Conservation (phyloP, 1,140 invertebrate genomes). For the Glossosoma conforme region DNA sequence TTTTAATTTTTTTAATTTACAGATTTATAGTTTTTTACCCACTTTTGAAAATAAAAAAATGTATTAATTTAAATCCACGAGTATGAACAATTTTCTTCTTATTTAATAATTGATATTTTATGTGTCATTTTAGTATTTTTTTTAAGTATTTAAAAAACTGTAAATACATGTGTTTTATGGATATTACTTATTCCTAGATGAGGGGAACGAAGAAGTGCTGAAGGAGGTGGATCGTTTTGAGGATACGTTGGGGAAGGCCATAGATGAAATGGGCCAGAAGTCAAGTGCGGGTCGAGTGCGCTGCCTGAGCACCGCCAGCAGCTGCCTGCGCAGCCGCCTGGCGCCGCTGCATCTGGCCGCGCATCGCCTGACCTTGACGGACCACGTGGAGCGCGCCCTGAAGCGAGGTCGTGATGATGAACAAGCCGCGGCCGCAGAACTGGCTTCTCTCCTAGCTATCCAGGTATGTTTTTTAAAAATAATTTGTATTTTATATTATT, state of each 20-base stretch:
- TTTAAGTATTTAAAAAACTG: too few relatives aligned
- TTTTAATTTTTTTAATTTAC: too few relatives aligned
- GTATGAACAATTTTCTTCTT: too few relatives aligned
- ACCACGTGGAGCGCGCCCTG: conserved; percentile 72
- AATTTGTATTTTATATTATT: conserved; percentile 1
- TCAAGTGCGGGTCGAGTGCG: conserved; percentile 73
- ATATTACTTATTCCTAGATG: conserved; percentile 29
- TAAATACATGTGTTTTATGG: too few relatives aligned
- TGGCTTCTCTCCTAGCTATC: conserved; percentile 75
- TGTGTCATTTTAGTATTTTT: too few relatives aligned
- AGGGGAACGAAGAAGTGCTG: conserved; percentile 33
- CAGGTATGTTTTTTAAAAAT: conserved; percentile 54
- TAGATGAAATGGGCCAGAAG: conserved; percentile 82
- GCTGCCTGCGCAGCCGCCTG: conserved; percentile 74
- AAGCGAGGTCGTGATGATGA: conserved; percentile 79
- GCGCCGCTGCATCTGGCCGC: conserved; percentile 72
- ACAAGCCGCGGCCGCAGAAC: conserved; percentile 69
- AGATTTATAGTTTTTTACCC: too few relatives aligned
- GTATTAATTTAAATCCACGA: too few relatives aligned
- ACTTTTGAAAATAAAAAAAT: background rate
- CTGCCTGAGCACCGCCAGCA: conserved; percentile 67
- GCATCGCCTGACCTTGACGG: conserved; percentile 73
- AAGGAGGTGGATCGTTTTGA: conserved; percentile 75
- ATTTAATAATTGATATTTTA: too few relatives aligned
- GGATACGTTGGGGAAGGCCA: conserved; percentile 79